Evolutionary conservation across 2,888 invertebrate species (phyloP).

Genomic region (Cerastis rubricosa): DNA sequence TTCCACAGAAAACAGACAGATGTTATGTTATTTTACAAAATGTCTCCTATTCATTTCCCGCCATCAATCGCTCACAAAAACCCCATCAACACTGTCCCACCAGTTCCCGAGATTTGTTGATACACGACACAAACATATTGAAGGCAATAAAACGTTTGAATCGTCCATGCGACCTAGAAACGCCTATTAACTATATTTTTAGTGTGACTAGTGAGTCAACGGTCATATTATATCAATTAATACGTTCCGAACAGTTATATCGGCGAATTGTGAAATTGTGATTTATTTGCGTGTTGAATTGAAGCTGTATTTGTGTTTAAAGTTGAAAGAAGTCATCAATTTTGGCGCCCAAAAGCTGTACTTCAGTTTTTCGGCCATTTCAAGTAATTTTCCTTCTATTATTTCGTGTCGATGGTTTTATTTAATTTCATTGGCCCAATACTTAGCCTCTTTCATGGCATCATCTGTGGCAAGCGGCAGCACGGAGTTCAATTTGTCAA

Average conservation of each 20-base stretch:
- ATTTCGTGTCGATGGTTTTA: neutral
- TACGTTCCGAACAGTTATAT: conserved; percentile 40
- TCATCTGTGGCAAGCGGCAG: neutral
- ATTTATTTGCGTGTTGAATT: conserved; percentile 33
- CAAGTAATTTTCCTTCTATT: neutral
- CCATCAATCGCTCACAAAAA: conserved; percentile 4
- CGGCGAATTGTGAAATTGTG: conserved; percentile 36
- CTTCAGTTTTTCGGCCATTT: neutral
- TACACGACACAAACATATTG: conserved; percentile 46
- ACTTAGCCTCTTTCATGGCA: neutral
- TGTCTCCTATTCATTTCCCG: neutral
- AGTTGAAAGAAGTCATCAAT: neutral
- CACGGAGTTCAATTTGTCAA: neutral
- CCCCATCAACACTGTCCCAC: conserved; percentile 21
- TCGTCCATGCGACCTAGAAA: conserved; percentile 62
- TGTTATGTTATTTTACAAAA: neutral
- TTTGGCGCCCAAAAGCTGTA: neutral
- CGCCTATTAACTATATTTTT: conserved; percentile 64
- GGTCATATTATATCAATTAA: conserved; percentile 61
- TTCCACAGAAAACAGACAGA: neutral
- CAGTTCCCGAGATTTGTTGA: conserved; percentile 45
- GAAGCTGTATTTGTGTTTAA: conserved; percentile 2
- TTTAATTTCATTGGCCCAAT: neutral
- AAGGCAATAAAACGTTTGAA: conserved; percentile 58
- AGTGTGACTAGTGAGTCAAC: conserved; percentile 60